Conservation (phyloP, 1,140 invertebrate species). For the Oncopodura yosiiana region DNA sequence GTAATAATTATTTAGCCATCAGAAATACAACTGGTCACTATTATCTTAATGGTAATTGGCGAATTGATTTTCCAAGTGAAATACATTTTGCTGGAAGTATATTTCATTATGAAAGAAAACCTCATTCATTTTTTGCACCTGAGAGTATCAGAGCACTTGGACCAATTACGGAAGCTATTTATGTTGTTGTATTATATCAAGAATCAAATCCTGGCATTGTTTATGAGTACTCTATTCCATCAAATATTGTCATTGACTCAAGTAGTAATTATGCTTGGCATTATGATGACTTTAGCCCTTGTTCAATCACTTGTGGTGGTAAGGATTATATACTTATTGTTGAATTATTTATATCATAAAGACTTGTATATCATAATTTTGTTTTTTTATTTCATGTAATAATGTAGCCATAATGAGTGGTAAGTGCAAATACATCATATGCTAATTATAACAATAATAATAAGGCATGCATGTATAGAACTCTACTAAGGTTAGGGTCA, state of each 20-base stretch:
- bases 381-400: too few species aligned
- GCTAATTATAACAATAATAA: too few species aligned
- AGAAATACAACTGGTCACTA: conserved; percentile 71
- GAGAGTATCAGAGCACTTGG: conserved; percentile 72
- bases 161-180: conserved; percentile 75
- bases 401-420: too few species aligned
- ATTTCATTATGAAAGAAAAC: conserved; percentile 76
- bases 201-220: conserved; percentile 71
- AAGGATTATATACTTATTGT: too few species aligned
- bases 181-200: conserved; percentile 78
- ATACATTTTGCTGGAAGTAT: conserved; percentile 67
- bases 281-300: conserved; percentile 65
- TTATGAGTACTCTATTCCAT: conserved; percentile 85
- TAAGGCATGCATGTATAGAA: too few species aligned
- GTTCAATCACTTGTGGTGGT: conserved; percentile 74
- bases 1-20: conserved; percentile 90
- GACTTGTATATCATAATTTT: too few species aligned
- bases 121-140: conserved; percentile 65
- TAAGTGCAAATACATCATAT: too few species aligned
- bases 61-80: conserved; percentile 75
- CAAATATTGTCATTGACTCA: conserved; percentile 52
- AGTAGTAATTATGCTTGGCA: conserved; percentile 66
- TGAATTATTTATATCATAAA: too few species aligned
- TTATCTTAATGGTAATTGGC: conserved; percentile 88
- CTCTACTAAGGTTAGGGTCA: too few species aligned